Conservation (phyloP, 2,888 invertebrate species). For the Elegia similella region DNA sequence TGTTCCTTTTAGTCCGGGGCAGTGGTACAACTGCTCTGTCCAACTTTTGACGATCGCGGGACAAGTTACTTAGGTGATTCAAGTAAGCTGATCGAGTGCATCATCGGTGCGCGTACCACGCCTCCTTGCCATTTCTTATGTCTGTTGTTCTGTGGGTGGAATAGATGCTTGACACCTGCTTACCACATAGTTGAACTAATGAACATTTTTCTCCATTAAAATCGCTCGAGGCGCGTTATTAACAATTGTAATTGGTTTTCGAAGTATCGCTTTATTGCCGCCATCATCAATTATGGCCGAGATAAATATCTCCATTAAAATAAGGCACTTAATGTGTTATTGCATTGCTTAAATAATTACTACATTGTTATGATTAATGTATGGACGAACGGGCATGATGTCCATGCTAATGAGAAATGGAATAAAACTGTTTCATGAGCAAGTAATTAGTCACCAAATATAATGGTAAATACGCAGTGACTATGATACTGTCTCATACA, state of each 20-base stretch:
- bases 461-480: no score
- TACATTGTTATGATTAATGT: background rate
- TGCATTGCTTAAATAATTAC: background rate
- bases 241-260: background rate
- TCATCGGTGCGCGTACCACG: no score
- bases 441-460: no score
- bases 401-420: background rate
- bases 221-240: background rate
- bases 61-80: no score
- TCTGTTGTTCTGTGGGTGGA: no score
- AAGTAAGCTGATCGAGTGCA: no score
- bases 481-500: no score
- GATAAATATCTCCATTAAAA: background rate
- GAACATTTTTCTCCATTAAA: background rate
- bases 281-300: background rate
- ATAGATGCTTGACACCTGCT: background rate
- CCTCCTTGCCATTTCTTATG: no score
- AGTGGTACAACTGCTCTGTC: no score
- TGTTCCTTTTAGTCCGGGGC: no score
- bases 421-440: background rate
- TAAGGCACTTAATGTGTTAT: background rate
- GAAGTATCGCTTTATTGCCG: background rate
- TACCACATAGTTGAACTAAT: background rate
- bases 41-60: no score
- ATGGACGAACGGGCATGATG: background rate